Evolutionary conservation across 1,140 invertebrate genomes (phyloP).

Genomic region (Popillia japonica): DNA sequence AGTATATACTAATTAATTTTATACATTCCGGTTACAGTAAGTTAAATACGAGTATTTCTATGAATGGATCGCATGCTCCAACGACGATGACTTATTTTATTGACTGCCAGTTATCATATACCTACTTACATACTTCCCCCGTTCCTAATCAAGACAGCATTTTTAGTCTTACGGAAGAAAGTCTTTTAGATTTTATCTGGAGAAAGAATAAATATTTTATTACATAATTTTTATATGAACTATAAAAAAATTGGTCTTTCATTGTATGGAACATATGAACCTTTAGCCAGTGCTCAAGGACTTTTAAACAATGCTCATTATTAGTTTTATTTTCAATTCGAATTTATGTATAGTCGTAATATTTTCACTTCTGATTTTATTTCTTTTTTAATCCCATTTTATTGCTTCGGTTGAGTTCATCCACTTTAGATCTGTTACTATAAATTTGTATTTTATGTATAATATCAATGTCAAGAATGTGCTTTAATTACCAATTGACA

Average conservation of each 20-base stretch:
- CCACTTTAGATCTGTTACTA: neutral
- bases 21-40: too few relatives aligned
- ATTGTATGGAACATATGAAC: neutral
- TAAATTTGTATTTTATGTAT: neutral
- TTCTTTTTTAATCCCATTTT: neutral
- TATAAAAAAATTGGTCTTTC: neutral
- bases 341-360: conserved; percentile 13
- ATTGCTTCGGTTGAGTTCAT: neutral
- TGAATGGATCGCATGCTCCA: neutral
- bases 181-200: neutral
- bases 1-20: too few relatives aligned
- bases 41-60: neutral
- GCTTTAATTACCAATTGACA: neutral
- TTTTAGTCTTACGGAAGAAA: neutral
- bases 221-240: neutral
- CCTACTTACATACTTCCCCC: neutral
- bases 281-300: neutral
- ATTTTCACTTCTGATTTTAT: conserved; percentile 18
- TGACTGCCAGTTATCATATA: neutral
- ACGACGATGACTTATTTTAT: neutral
- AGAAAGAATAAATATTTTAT: conserved; percentile 28
- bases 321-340: conserved; percentile 23
- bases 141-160: neutral
- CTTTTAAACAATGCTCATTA: neutral
- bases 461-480: neutral